Evolutionary conservation across 2,797 vertebrate species (phyloP).

Genomic region (Myotis findleyi): DNA sequence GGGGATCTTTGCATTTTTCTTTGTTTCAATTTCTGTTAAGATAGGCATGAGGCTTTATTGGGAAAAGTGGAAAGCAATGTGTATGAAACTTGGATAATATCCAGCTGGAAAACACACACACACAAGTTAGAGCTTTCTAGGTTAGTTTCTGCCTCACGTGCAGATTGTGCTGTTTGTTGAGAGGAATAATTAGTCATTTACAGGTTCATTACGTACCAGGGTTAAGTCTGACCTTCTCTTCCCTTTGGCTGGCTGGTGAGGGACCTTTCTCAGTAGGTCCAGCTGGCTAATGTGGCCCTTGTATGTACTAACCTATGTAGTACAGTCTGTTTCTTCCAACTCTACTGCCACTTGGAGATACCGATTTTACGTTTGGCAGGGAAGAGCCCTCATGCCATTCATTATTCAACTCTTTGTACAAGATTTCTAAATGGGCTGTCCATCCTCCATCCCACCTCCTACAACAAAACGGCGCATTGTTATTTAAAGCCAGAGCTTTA

Average conservation of each 20-base stretch:
- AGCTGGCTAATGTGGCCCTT: constrained; percentile 68
- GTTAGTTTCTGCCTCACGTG: constrained; percentile 75
- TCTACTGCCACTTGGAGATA: constrained; percentile 44
- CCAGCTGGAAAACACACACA: constrained; percentile 52
- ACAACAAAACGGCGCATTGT: constrained; percentile 72
- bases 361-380: constrained; percentile 71
- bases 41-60: constrained; percentile 79
- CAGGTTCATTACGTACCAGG: constrained; percentile 73
- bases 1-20: constrained; percentile 69
- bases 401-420: constrained; percentile 68
- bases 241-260: constrained; percentile 71
- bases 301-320: constrained; percentile 53
- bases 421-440: constrained; percentile 71
- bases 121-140: constrained; percentile 77
- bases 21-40: constrained; percentile 78
- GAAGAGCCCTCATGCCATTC: constrained; percentile 63
- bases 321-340: constrained; percentile 56
- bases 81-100: constrained; percentile 76
- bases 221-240: constrained; percentile 76
- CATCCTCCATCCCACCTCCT: constrained; percentile 62
- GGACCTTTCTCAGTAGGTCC: constrained; percentile 80
- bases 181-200: constrained; percentile 83
- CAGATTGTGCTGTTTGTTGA: constrained; percentile 77
- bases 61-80: constrained; percentile 69
- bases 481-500: constrained; percentile 82